A percentile compares a stretch with the other conserved stretches of the same genome.
Conservation (phyloP, 2,797 vertebrate species). For the Erethizon dorsatum region DNA sequence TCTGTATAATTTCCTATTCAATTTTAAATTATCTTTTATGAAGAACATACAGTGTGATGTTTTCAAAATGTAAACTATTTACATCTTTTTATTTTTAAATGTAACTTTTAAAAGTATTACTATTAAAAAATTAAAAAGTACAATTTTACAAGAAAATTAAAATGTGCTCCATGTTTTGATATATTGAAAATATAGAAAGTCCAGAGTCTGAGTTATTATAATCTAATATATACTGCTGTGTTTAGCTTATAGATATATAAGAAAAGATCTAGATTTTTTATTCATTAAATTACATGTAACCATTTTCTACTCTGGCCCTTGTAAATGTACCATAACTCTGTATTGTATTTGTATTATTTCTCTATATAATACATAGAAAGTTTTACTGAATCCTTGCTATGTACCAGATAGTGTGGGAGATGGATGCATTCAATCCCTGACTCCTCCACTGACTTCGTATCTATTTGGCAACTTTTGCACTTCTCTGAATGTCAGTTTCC, state of each 20-base stretch:
- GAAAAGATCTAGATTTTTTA: background rate
- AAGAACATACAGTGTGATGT: background rate
- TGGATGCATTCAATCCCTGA: background rate
- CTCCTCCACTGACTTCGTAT: background rate
- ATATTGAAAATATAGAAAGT: background rate
- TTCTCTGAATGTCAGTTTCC: background rate
- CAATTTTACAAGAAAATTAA: constrained; percentile 36
- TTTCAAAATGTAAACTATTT: background rate
- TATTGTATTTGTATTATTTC: background rate
- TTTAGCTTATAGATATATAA: background rate
- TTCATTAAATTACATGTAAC: background rate
- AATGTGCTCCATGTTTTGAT: background rate
- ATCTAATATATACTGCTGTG: background rate
- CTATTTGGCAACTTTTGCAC: background rate
- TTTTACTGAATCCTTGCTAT: background rate
- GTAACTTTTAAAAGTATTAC: constrained; percentile 10
- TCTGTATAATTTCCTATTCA: background rate
- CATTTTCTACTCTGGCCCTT: background rate
- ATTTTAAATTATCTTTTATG: background rate
- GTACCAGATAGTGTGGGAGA: background rate
- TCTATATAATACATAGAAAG: background rate
- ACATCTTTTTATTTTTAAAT: background rate
- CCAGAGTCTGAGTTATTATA: background rate
- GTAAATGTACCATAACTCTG: background rate
- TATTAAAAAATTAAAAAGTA: constrained; percentile 17